A percentile compares a stretch with the other conserved stretches of the same genome.
Conservation (phyloP, 2,797 vertebrate species). For the Toxotes lorentzi region DNA sequence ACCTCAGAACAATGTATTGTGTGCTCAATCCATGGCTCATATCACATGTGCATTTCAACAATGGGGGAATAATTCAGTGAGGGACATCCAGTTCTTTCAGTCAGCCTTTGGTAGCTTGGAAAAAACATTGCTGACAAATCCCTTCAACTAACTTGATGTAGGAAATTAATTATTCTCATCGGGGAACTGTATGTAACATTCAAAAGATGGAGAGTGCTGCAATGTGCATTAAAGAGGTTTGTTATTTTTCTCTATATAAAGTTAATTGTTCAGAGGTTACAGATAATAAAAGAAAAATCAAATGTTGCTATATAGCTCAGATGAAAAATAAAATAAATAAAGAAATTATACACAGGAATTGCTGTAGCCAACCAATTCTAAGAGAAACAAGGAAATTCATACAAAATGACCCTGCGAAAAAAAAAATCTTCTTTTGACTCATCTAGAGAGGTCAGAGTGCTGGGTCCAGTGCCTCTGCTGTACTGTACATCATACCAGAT, state of each 20-base stretch:
- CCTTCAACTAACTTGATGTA: background rate
- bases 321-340: background rate
- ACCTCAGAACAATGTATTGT: background rate
- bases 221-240: background rate
- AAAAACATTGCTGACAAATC: background rate
- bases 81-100: conserved; percentile 16
- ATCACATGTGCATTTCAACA: conserved; percentile 24
- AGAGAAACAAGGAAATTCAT: background rate
- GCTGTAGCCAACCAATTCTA: background rate
- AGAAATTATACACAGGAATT: background rate
- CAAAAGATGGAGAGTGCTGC: background rate
- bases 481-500: conserved; percentile 5
- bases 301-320: background rate
- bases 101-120: background rate
- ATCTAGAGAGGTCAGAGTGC: conserved; percentile 12
- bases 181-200: background rate
- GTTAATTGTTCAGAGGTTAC: background rate
- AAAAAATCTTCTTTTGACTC: conserved; percentile 8
- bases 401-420: background rate
- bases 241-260: background rate
- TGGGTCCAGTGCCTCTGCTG: background rate
- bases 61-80: conserved; percentile 5
- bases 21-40: background rate
- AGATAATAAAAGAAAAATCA: background rate
- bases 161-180: background rate